phyloP scores from a whole-genome alignment of 2,797 vertebrate genomes.

The Lutjanus argentimaculatus region DNA sequence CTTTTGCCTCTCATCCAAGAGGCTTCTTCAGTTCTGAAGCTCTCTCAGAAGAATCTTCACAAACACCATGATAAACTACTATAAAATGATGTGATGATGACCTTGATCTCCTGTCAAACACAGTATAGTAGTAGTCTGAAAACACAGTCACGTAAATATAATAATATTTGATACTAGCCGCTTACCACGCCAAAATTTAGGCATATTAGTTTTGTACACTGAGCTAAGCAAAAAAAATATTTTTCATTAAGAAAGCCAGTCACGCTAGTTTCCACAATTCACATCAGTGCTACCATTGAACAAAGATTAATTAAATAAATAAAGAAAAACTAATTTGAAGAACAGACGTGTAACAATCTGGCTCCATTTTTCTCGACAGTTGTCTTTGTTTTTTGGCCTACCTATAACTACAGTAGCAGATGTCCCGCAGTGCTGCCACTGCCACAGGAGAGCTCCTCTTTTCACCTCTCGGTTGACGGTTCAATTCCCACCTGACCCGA shows the following conservation, averaged over 20 bases:
- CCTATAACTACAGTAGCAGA: constrained; percentile 51
- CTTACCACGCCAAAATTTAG: neutral
- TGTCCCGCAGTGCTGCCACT: constrained; percentile 26
- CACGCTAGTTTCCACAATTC: neutral
- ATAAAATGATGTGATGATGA: neutral
- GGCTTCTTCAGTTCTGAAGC: too few relatives aligned
- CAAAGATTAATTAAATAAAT: neutral
- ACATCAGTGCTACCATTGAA: neutral
- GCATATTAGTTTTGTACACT: neutral
- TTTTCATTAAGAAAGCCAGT: neutral
- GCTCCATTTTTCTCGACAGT: neutral
- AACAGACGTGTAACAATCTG: neutral
- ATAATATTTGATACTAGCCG: neutral
- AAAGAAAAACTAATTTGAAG: neutral
- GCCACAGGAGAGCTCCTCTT: constrained; percentile 29
- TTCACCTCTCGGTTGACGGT: constrained; percentile 65
- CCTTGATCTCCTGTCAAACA: neutral
- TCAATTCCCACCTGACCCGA: constrained; percentile 53
- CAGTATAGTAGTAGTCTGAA: neutral
- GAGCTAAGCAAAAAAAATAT: neutral
- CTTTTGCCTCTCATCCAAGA: too few relatives aligned
- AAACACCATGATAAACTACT: too few relatives aligned
- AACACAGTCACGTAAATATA: neutral
- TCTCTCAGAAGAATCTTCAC: too few relatives aligned
- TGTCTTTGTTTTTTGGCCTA: constrained; percentile 2